Evolutionary conservation across 2,113 vertebrate species (phyloP).

Genomic region (Tragelaphus imberbis): DNA sequence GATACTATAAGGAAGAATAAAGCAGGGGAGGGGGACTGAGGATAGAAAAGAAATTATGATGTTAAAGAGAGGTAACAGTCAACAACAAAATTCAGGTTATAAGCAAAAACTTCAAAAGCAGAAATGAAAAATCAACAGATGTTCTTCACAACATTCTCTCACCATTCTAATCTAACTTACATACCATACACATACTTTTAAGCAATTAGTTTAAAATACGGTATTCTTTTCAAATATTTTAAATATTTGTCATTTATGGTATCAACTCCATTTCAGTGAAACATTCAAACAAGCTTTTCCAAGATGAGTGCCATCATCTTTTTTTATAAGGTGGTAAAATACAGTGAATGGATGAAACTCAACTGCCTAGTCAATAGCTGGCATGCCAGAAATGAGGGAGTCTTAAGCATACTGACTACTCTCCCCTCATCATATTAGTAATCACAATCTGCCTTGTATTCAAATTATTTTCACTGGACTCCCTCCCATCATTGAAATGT

Average conservation of each 20-base stretch:
- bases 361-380: neutral
- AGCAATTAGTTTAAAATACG: neutral
- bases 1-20: neutral
- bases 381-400: neutral
- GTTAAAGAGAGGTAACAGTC: neutral
- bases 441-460: neutral
- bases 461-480: neutral
- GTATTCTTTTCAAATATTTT: neutral
- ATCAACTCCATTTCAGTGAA: neutral
- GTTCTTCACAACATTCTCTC: neutral
- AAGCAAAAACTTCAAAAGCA: constrained; percentile 5
- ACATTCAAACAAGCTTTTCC: neutral
- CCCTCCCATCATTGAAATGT: neutral
- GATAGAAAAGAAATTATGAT: neutral
- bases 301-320: neutral
- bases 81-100: neutral
- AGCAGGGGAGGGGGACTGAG: neutral
- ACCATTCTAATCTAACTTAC: neutral
- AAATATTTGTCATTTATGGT: neutral
- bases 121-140: constrained; percentile 26
- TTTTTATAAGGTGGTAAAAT: neutral
- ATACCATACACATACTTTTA: neutral
- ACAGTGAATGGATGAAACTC: neutral
- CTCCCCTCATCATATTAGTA: neutral
- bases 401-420: neutral